Evolutionary conservation across 2,113 vertebrate genomes (phyloP), one percentile per base, ranked within the genome.

Genomic region (Dryoscopus gambensis): DNA sequence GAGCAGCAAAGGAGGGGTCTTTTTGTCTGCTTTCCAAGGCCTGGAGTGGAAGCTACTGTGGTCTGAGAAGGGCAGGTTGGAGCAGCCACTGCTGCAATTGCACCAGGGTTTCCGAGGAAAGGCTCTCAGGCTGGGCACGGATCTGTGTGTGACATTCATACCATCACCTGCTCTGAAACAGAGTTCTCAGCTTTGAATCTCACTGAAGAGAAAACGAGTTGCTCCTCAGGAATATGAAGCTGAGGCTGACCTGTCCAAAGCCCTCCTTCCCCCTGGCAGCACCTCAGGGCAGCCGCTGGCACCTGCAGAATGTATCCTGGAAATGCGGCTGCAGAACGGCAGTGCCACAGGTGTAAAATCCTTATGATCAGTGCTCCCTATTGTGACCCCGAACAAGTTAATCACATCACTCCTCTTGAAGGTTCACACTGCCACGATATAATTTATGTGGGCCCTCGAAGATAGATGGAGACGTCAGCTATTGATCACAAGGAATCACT

Each of bases 291-390:
- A n/a, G 44, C 71, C 1, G 0, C 49, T 8, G 55, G 44, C 74
- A 37, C 22, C 69, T 24, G 62, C 28, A 1, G 44, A 18, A 15
- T 5, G 37, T 7, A 5, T 3, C 63, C 78, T 23, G 85, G 30
- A 11, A 22, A 21, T 0, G 14, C 3, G 1, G 30, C 68, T 0
- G 0, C 21, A 4, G 15, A 33, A 5, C 1, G 0, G 46, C 37
- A 4, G 2, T 5, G 64, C 85, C 78, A 39, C 75, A 39, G 68
- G 88, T 70, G 57, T n/a, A 19, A 84, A 68, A 63, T 8, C 42
- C 42, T 15, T 12, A 0, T 7, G 14, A 28, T 33, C 60, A 30
- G 33, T 0, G 1, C 70, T 86, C 65, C 71, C 56, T 21, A 7
- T 24, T 42, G 69, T 57, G 88, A 89, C 87, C 84, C 75, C 90